Base-by-base conservation (phyloP, 2,797 vertebrate genomes). In the Champsocephalus esox region DNA sequence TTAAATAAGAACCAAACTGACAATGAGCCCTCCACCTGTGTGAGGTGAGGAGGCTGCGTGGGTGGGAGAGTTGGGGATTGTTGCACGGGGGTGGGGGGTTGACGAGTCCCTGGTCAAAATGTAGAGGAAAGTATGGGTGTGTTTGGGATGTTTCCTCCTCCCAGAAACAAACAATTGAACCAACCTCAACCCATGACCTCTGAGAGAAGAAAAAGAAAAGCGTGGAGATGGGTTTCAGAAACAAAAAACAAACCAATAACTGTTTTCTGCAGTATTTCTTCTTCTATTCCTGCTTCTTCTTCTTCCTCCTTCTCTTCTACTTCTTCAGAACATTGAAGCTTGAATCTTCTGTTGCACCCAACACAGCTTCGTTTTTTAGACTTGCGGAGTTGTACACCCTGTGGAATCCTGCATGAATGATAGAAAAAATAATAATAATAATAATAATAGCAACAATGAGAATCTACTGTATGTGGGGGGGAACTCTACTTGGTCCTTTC, bases 401-500 rank as follows among this genome's bases (percentile, higher is more conserved):
- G 91, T 92, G 91, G 89, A 94, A 92, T 94, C 93, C 91, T 96
- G 95, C 95, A 96, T 96, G 95, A 95, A 91, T 94, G 93, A 95
- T 88, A 92, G 84, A 91, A 92, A 88, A 90, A 87, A 86, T 78
- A 83, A 81, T 84, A 80, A 78, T 82, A 91, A 91, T 78, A 83
- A 81, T 84, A 80, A 78, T 82, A 91, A 91, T 88, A 92, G 82
- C 80, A 93, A 91, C 88, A 94, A 87, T 85, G 92, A 94, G 89
- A 94, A 94, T 90, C 87, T 92, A 92, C 89, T 93, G 90, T 94
- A 88, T 90, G 89, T 81, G 82, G 83, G 82, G 81, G 85, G 74
- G 50, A 52, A 46, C 75, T 78, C 82, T 91, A 83, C 87, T 90
- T 88, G 80, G 90, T 91, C 88, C 80, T 87, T 91, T 92, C 84